A percentile compares a stretch with the other conserved stretches of the same genome.
Evolutionary conservation across 2,888 invertebrate species (phyloP).

Genomic region (Anodontia alba): DNA sequence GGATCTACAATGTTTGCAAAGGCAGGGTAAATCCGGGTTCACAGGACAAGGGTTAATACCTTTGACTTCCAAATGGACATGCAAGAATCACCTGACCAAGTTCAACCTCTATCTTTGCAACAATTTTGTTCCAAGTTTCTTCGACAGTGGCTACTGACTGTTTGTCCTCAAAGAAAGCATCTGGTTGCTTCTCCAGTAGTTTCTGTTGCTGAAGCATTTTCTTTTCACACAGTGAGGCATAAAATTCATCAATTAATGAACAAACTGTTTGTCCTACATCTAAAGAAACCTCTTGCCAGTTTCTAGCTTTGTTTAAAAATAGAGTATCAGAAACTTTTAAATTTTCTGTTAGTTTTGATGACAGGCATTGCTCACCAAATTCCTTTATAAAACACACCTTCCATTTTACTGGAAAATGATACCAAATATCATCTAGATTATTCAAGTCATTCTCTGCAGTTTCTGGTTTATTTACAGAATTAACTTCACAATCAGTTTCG

Average conservation of each 20-base stretch:
- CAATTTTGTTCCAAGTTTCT: slow-evolving; percentile 67
- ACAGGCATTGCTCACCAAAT: slow-evolving; percentile 76
- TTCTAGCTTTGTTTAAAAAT: slow-evolving; percentile 75
- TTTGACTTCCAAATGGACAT: slow-evolving; percentile 82
- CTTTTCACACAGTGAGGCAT: slow-evolving; percentile 47
- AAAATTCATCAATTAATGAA: slow-evolving; percentile 62
- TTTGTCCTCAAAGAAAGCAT: slow-evolving; percentile 68
- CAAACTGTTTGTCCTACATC: slow-evolving; percentile 68
- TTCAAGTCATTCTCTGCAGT: not conserved
- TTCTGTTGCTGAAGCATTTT: slow-evolving; percentile 49
- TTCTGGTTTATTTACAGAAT: not conserved
- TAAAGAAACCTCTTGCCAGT: slow-evolving; percentile 74
- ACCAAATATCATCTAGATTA: slow-evolving; percentile 52
- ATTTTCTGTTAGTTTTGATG: slow-evolving; percentile 66
- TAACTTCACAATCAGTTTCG: not conserved
- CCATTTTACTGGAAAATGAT: slow-evolving; percentile 75
- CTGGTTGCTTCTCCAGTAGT: slow-evolving; percentile 46
- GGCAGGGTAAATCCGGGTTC: no score
- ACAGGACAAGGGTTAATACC: no score
- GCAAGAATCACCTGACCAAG: slow-evolving; percentile 77
- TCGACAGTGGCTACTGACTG: slow-evolving; percentile 22
- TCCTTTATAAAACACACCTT: slow-evolving; percentile 59
- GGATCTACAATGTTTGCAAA: no score
- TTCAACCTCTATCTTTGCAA: slow-evolving; percentile 72
- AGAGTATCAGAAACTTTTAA: slow-evolving; percentile 52